These are phyloP conservation scores for Enteromius treurensis DNA, from an alignment of 2,797 vertebrate species.

Conservation along the genomic window DNA sequence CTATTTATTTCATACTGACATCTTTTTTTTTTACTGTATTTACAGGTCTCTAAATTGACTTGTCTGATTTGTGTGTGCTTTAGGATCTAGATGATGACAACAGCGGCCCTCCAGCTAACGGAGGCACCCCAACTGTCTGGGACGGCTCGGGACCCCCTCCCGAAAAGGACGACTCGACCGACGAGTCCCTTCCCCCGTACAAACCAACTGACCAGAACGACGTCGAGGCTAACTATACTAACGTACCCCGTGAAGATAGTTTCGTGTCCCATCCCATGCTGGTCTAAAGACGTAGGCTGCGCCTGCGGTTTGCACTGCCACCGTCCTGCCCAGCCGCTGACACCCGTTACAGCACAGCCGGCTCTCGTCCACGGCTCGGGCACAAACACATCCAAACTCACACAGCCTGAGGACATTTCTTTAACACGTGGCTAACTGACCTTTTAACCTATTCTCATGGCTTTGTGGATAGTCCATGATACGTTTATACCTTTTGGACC, in stretches of 20 bases:
- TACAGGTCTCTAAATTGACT: background rate
- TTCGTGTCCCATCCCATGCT: constrained; percentile 79
- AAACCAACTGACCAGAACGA: constrained; percentile 57
- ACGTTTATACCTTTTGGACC: background rate
- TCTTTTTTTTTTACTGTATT: background rate
- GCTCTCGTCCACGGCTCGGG: constrained; percentile 3
- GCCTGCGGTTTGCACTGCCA: constrained; percentile 38
- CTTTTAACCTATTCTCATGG: constrained; percentile 42
- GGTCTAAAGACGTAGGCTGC: constrained; percentile 65
- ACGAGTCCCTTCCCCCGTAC: constrained; percentile 44
- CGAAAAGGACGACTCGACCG: constrained; percentile 56
- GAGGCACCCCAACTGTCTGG: constrained; percentile 60
- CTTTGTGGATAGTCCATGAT: constrained; percentile 23
- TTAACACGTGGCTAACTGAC: background rate
- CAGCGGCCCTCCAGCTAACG: constrained; percentile 67
- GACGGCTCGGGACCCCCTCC: constrained; percentile 53
- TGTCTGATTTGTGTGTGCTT: constrained; percentile 8
- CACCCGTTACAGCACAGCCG: constrained; percentile 26
- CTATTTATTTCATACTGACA: background rate
- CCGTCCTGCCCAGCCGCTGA: background rate
- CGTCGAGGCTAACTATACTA: constrained; percentile 61
- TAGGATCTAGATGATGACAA: constrained; percentile 63
- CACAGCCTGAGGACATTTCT: constrained; percentile 19
- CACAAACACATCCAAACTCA: constrained; percentile 11
- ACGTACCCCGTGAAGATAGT: constrained; percentile 74